A percentile compares a stretch with the other conserved stretches of the same genome.
phyloP scores from a whole-genome alignment of 2,888 invertebrate species.

The Aleiodes leptofemur region DNA sequence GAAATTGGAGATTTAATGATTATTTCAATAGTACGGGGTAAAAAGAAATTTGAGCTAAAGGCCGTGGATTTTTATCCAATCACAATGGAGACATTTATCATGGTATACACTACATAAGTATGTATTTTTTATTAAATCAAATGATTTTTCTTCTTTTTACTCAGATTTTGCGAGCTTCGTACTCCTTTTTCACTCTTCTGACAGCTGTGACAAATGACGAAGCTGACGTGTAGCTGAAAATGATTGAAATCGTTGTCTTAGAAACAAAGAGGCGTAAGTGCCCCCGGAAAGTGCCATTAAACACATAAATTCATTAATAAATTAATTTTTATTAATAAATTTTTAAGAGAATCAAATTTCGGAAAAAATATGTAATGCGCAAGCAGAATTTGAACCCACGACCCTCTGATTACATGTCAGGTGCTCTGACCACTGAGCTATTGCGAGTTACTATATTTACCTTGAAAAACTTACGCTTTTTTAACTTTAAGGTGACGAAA shows the following conservation, averaged over 20 bases:
- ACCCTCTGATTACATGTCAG: no score
- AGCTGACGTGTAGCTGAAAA: neutral
- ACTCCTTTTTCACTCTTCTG: constrained; percentile 62
- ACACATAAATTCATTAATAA: no score
- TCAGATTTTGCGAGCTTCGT: constrained; percentile 62
- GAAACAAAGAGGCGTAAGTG: no score
- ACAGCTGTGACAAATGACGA: neutral
- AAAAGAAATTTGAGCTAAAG: constrained; percentile 55
- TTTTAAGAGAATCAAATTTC: no score
- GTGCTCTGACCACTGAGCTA: no score
- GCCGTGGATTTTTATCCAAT: constrained; percentile 62
- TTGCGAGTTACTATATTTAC: no score
- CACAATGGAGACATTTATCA: constrained; percentile 62
- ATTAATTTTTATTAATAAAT: no score
- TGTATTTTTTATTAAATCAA: no score
- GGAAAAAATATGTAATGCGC: no score
- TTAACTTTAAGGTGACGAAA: no score
- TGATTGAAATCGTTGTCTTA: neutral
- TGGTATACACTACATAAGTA: constrained; percentile 50
- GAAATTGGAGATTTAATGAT: constrained; percentile 53
- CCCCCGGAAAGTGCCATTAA: no score
- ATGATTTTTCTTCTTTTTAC: neutral
- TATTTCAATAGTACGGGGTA: constrained; percentile 59
- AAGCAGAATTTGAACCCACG: no score
- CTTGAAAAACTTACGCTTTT: neutral